phyloP scores from a whole-genome alignment of 2,113 vertebrate species.

The Eurystomus gularis region DNA sequence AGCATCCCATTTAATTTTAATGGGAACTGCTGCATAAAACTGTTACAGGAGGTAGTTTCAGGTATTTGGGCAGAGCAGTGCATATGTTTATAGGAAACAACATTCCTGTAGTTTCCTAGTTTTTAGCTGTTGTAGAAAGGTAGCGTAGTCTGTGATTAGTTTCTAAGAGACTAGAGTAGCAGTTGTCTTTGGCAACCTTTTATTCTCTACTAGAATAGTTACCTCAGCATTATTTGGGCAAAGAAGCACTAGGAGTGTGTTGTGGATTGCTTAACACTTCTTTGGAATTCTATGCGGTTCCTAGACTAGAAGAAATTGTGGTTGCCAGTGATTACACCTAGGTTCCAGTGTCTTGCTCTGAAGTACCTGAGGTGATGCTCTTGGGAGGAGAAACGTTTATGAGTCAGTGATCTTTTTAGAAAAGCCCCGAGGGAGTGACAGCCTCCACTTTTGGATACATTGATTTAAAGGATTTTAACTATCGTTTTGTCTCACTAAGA shows the following conservation, averaged over 20 bases:
- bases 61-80: not conserved
- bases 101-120: not conserved
- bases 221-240: not conserved
- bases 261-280: not conserved
- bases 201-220: not conserved
- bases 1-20: not conserved
- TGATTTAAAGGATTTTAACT: not conserved
- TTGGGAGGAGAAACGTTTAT: not conserved
- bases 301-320: not conserved
- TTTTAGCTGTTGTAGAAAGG: not conserved
- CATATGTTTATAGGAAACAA: not conserved
- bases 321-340: not conserved
- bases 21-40: not conserved
- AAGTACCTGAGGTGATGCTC: not conserved
- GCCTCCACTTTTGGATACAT: not conserved
- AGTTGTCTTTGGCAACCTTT: not conserved
- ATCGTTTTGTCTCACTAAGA: not conserved
- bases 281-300: not conserved
- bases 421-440: not conserved
- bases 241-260: not conserved
- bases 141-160: not conserved
- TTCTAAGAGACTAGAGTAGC: not conserved
- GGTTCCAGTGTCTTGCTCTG: not conserved
- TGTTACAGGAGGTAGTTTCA: not conserved
- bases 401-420: not conserved